Evolutionary conservation across 1,140 invertebrate species (phyloP).

Genomic region (Laodelphax striatellus): DNA sequence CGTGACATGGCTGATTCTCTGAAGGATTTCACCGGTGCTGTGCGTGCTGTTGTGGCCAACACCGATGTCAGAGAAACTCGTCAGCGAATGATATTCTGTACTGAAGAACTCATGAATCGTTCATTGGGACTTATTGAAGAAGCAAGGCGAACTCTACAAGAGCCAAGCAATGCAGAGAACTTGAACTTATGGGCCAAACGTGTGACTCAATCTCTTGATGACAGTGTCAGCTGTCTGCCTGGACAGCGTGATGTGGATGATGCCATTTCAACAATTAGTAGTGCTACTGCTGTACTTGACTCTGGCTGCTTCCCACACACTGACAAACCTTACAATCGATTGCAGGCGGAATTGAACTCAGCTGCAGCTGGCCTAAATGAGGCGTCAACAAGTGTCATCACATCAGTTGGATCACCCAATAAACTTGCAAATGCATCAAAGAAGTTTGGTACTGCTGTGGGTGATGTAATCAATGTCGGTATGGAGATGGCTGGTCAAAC

Average conservation of each 20-base stretch:
- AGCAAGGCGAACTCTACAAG: constrained; percentile 50
- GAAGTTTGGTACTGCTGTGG: constrained; percentile 67
- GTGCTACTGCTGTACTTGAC: constrained; percentile 58
- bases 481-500: constrained; percentile 76
- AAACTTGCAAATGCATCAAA: constrained; percentile 61
- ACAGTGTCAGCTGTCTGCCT: constrained; percentile 68
- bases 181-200: constrained; percentile 52
- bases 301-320: constrained; percentile 58
- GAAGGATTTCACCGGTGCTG: constrained; percentile 53
- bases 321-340: constrained; percentile 63
- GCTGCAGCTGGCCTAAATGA: constrained; percentile 73
- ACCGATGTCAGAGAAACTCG: constrained; percentile 58
- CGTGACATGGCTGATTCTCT: constrained; percentile 66
- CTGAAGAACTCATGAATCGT: constrained; percentile 65
- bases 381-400: constrained; percentile 66
- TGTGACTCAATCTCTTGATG: constrained; percentile 45
- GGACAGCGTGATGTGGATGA: constrained; percentile 83
- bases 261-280: constrained; percentile 68
- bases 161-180: constrained; percentile 43
- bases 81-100: constrained; percentile 53
- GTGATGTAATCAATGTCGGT: constrained; percentile 58
- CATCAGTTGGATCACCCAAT: constrained; percentile 49
- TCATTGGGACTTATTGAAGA: constrained; percentile 68
- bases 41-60: constrained; percentile 57
- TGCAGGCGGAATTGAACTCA: constrained; percentile 72